phyloP scores from a whole-genome alignment of 1,140 invertebrate genomes.

The Danaus plexippus region DNA sequence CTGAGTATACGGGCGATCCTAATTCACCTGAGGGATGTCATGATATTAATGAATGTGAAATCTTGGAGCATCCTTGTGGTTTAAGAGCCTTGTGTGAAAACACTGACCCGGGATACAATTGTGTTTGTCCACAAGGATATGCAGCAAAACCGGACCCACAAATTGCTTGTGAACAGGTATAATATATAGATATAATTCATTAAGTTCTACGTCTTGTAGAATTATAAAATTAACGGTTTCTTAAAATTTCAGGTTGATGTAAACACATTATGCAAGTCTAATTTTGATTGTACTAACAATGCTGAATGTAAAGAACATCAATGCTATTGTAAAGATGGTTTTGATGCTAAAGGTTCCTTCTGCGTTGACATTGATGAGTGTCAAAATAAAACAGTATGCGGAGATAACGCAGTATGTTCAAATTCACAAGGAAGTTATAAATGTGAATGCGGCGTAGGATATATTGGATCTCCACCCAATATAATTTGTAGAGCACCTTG shows the following conservation, averaged over 20 bases:
- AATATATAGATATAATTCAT: neutral
- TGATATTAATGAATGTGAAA: slow-evolving; percentile 93
- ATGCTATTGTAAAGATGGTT: slow-evolving; percentile 93
- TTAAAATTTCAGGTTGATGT: slow-evolving; percentile 80
- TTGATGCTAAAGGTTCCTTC: slow-evolving; percentile 82
- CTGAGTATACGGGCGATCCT: slow-evolving; percentile 89
- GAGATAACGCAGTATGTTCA: slow-evolving; percentile 83
- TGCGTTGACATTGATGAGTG: slow-evolving; percentile 92
- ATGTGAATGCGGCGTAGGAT: slow-evolving; percentile 91
- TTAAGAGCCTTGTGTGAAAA: slow-evolving; percentile 91
- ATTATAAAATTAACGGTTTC: slow-evolving; percentile 1
- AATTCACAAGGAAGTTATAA: slow-evolving; percentile 88
- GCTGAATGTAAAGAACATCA: slow-evolving; percentile 90
- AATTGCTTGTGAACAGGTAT: slow-evolving; percentile 89
- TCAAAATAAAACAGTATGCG: slow-evolving; percentile 79
- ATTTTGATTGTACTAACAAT: slow-evolving; percentile 94
- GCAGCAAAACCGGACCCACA: slow-evolving; percentile 84
- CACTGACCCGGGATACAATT: slow-evolving; percentile 87
- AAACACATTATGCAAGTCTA: slow-evolving; percentile 86
- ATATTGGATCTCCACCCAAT: slow-evolving; percentile 85
- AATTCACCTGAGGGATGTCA: slow-evolving; percentile 79
- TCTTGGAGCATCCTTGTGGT: slow-evolving; percentile 87
- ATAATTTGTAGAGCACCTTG: slow-evolving; percentile 90
- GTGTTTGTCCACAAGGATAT: slow-evolving; percentile 91
- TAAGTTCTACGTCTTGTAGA: neutral